Evolutionary conservation across 64 coral and sea anemone genomes (phyloP), one percentile per base, ranked within the genome.

Genomic region (Montipora foliosa): DNA sequence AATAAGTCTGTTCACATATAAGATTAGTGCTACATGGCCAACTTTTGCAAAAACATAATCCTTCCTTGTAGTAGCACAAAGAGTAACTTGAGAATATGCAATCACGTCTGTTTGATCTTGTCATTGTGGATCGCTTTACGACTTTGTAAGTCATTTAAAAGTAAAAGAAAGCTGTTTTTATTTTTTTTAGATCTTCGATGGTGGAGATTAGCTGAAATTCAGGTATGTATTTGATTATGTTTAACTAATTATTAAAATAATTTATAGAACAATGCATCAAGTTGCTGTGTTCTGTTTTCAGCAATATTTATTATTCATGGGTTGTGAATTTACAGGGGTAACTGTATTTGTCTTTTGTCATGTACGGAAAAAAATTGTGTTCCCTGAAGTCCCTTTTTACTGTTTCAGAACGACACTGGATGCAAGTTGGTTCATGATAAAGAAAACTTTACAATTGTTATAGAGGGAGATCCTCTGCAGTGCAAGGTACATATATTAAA

Each of bases 141-240:
- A 37, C 37, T 37, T 37, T 37, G 37, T 37, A 37, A 37, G 14
- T 11, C 13, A 15, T 64, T 7, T 13, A 20, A 21, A 21, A 21
- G 1, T 62, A 16, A 24, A 21, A 12, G 49, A 8, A 81, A 4
- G 16, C 59, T n/a, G 3, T 8, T 14, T 72, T 86, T 14, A 1
- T 6, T 50, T 47, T 20, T 70, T 72, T 20, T 64, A 86, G 82
- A 14, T 86, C 64, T 86, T 50, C 45, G 67, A 22, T 67, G 64
- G 44, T 71, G 82, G 82, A 69, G 68, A 70, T 49, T 86, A 44
- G 45, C 44, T 25, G 82, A 86, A 71, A 86, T 86, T 50, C 61
- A 86, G 82, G 82, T 86, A 57, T 37, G 37, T 37, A 37, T 37
- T 37, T 37, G 37, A 2, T 37, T 37, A 37, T 37, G 37, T 37